These are phyloP conservation scores for Orientallactaga sibirica DNA, from an alignment of 2,797 vertebrate genomes.

Conservation along the genomic window DNA sequence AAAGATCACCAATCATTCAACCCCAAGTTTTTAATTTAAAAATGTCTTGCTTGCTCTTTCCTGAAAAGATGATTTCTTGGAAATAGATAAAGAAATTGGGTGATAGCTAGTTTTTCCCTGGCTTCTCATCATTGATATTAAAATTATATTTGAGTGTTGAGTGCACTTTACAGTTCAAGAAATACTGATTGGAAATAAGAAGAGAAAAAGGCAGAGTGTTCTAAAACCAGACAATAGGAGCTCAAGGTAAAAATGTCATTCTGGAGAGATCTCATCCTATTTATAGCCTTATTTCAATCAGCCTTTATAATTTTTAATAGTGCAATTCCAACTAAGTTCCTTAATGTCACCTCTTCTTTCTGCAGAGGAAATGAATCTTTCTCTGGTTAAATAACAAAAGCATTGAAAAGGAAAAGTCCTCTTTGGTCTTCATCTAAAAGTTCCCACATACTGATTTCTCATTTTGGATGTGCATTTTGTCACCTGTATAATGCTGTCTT, in stretches of 20 bases:
- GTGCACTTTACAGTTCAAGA: conserved; percentile 41
- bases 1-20: conserved; percentile 53
- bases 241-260: conserved; percentile 27
- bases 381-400: conserved; percentile 28
- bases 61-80: conserved; percentile 68
- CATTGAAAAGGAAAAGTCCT: conserved; percentile 30
- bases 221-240: conserved; percentile 62
- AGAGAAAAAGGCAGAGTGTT: conserved; percentile 10
- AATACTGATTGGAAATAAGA: conserved; percentile 49
- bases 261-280: conserved; percentile 53
- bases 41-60: conserved; percentile 60
- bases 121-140: conserved; percentile 56
- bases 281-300: conserved; percentile 56
- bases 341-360: conserved; percentile 12
- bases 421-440: background rate
- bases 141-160: conserved; percentile 62
- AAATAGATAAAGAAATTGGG: conserved; percentile 68
- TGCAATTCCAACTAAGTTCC: conserved; percentile 15
- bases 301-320: conserved; percentile 49
- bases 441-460: background rate
- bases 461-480: conserved; percentile 7
- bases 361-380: conserved; percentile 56
- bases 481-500: background rate
- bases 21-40: conserved; percentile 64
- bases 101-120: conserved; percentile 30